phyloP scores from a whole-genome alignment of 2,888 invertebrate species.

The Notocelia uddmanniana region DNA sequence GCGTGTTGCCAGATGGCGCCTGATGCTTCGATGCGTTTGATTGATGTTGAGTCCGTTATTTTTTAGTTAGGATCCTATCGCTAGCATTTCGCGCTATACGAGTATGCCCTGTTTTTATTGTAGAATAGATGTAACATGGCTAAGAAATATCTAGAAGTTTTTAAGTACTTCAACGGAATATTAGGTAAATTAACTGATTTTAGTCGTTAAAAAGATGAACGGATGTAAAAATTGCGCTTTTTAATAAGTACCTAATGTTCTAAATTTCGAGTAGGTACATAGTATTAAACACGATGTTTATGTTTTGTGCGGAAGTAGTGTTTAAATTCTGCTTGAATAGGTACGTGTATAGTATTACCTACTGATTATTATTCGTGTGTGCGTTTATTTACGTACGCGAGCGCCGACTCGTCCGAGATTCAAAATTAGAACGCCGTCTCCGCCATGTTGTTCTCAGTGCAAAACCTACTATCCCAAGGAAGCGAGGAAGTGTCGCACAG shows the following conservation, averaged over 20 bases:
- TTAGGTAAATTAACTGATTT: too few relatives aligned
- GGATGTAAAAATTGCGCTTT: not conserved
- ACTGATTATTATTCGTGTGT: constrained; percentile 79
- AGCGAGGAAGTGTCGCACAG: constrained; percentile 70
- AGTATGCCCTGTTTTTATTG: too few relatives aligned
- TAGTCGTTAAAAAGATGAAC: too few relatives aligned
- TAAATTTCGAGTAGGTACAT: not conserved
- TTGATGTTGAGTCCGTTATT: too few relatives aligned
- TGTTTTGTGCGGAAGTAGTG: constrained; percentile 26
- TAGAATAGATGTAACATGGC: too few relatives aligned
- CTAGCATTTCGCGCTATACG: too few relatives aligned
- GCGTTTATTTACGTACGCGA: constrained; percentile 86
- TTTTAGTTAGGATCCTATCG: too few relatives aligned
- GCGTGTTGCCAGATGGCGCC: too few relatives aligned
- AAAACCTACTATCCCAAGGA: constrained; percentile 80
- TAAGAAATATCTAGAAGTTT: too few relatives aligned
- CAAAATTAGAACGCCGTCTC: constrained; percentile 85
- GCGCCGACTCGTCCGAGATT: constrained; percentile 86
- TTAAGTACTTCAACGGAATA: too few relatives aligned
- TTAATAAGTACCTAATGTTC: not conserved
- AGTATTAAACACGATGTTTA: constrained; percentile 15
- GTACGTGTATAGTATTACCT: constrained; percentile 80
- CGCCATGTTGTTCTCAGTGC: constrained; percentile 85
- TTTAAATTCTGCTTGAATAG: constrained; percentile 53
- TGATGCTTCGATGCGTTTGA: too few relatives aligned